Conservation (phyloP, 2,113 vertebrate species). For the Anarrhichthys ocellatus region DNA sequence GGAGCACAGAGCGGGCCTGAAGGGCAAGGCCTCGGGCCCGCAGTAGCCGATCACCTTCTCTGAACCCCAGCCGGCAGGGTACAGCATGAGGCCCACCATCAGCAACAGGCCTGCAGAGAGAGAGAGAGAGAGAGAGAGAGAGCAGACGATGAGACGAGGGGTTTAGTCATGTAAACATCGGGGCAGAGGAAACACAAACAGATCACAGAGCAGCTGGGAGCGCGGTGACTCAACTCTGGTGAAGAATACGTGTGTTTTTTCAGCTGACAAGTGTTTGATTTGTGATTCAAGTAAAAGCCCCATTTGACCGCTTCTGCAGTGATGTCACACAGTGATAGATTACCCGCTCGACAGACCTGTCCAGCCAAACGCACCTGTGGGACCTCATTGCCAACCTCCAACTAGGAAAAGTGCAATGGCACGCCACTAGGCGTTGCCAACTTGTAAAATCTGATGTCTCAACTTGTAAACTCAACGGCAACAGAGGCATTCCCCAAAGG, state of each 20-base stretch:
- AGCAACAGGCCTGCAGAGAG: slow-evolving; percentile 90
- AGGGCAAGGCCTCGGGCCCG: slow-evolving; percentile 90
- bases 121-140: slow-evolving; percentile 1
- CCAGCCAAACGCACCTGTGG: slow-evolving; percentile 15
- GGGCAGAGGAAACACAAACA: slow-evolving; percentile 27
- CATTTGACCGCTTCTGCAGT: not conserved
- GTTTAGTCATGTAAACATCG: slow-evolving; percentile 47
- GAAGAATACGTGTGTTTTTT: slow-evolving; percentile 28
- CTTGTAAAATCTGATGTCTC: slow-evolving; percentile 25
- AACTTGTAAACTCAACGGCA: slow-evolving; percentile 21
- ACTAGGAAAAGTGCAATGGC: not conserved
- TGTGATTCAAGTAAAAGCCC: slow-evolving; percentile 4
- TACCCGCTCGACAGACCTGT: not conserved
- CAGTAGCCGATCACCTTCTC: slow-evolving; percentile 92
- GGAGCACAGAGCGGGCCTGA: slow-evolving; percentile 90
- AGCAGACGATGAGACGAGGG: slow-evolving; percentile 16
- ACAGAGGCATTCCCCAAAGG: slow-evolving; percentile 8
- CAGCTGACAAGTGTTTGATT: slow-evolving; percentile 39
- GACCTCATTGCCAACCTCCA: not conserved
- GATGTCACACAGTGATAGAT: slow-evolving; percentile 46
- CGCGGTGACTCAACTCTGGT: slow-evolving; percentile 30
- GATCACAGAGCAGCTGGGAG: slow-evolving; percentile 44
- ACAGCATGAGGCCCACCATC: slow-evolving; percentile 95
- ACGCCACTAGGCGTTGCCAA: not conserved
- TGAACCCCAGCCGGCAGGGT: slow-evolving; percentile 97